These are phyloP conservation scores for Desmophyllum pertusum DNA, from an alignment of 92 coral and sea anemone species.

Conservation along the genomic window DNA sequence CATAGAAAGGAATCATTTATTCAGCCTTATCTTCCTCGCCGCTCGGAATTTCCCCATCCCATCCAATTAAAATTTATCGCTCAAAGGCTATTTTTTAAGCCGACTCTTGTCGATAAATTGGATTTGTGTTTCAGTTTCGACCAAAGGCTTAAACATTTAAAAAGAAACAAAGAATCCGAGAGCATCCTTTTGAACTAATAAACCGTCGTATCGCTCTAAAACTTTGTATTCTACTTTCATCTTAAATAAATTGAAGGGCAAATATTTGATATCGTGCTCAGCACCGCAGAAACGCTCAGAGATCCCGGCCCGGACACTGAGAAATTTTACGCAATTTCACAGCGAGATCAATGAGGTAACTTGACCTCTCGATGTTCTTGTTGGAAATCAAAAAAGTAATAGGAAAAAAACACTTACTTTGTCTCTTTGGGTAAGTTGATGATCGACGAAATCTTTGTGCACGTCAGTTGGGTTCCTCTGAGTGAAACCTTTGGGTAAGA, in stretches of 20 bases:
- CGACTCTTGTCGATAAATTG: not conserved
- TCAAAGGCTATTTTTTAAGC: not conserved
- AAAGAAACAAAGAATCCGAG: not conserved
- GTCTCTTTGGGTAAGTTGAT: not conserved
- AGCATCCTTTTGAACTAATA: not conserved
- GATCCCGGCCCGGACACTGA: not conserved
- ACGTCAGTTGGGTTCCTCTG: slow-evolving; percentile 1
- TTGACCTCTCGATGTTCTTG: not conserved
- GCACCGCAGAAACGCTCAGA: not conserved
- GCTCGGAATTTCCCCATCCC: not conserved
- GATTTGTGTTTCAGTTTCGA: not conserved
- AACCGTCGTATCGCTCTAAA: not conserved
- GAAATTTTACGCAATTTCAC: not conserved
- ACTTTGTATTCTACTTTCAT: not conserved
- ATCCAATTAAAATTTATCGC: slow-evolving; percentile 18
- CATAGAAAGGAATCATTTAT: not conserved
- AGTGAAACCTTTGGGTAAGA: not conserved
- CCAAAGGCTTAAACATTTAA: slow-evolving; percentile 9
- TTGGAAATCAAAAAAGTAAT: not conserved
- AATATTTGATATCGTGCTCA: not conserved
- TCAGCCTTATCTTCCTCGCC: not conserved
- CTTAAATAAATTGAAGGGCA: not conserved
- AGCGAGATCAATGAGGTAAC: not conserved
- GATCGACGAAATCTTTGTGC: not conserved
- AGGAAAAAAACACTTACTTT: slow-evolving; percentile 4